Evolutionary conservation across 2,888 invertebrate genomes (phyloP).

Genomic region (Corythucha ciliata): DNA sequence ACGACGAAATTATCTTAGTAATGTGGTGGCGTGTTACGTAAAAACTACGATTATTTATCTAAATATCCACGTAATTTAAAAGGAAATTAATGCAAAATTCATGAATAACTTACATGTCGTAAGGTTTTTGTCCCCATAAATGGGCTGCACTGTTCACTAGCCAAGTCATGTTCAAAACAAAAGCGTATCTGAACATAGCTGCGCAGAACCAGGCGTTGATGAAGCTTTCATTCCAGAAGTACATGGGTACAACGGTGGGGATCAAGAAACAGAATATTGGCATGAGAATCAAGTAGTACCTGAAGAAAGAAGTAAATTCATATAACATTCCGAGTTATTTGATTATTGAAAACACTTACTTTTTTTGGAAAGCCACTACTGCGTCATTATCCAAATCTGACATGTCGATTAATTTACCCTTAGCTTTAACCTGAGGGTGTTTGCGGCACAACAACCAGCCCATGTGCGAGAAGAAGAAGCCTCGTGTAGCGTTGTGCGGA

Average conservation of each 20-base stretch:
- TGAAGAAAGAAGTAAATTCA: slow-evolving; percentile 38
- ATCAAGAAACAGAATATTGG: slow-evolving; percentile 64
- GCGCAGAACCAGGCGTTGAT: slow-evolving; percentile 57
- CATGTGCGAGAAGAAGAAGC: slow-evolving; percentile 93
- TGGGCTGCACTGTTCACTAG: slow-evolving; percentile 84
- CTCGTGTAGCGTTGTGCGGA: slow-evolving; percentile 83
- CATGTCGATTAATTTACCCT: slow-evolving; percentile 76
- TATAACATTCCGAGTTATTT: not conserved
- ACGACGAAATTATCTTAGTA: too few relatives aligned
- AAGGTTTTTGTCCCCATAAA: slow-evolving; percentile 65
- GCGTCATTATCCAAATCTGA: slow-evolving; percentile 74
- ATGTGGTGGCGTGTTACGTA: too few relatives aligned
- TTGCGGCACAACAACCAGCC: slow-evolving; percentile 89
- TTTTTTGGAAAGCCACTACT: slow-evolving; percentile 77
- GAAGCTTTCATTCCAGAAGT: slow-evolving; percentile 66
- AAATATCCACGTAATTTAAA: too few relatives aligned
- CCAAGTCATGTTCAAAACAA: slow-evolving; percentile 80
- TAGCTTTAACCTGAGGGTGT: slow-evolving; percentile 78
- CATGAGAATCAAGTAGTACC: slow-evolving; percentile 67
- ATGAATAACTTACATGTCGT: slow-evolving; percentile 41
- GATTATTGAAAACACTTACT: slow-evolving; percentile 48
- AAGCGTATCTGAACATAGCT: slow-evolving; percentile 65
- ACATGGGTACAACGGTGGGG: slow-evolving; percentile 66
- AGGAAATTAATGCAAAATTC: not conserved
- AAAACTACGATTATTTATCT: too few relatives aligned